Evolutionary conservation across 2,113 vertebrate species (phyloP), one percentile per base, ranked within the genome.

Genomic region (Nannospalax galili): DNA sequence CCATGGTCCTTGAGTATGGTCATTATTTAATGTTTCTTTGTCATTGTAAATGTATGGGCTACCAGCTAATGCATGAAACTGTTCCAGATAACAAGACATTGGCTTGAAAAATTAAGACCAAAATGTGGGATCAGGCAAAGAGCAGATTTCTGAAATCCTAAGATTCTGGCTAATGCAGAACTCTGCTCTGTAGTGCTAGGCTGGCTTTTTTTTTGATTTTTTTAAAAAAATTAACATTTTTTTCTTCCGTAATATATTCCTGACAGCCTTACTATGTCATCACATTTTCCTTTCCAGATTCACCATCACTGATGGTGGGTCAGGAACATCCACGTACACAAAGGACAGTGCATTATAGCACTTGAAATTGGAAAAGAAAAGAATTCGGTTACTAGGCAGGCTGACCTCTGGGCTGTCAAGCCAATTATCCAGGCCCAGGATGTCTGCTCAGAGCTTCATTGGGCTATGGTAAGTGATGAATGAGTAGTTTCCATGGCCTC

Each of bases 391-490:
- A 58, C 86, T 77, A 94, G 72, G 89, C 84, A 95, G 89, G 72
- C 72, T 94, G 94, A 92, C 93, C 88, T 92, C 72, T 14, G 58
- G 62, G 72, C 93, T 95, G 79, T 87, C 82, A 96, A 94, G 77
- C 75, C 90, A 89, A 96, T 96, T 86, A 80, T 45, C 75, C 74
- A 37, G 80, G 84, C 52, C 45, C 67, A 84, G 91, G 62, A 42
- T 40, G 56, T 77, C 88, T 93, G 72, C 79, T 94, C 74, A 73
- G 78, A 93, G 52, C 75, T 64, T 89, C 92, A 17, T 52, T 89
- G 65, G 70, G 60, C 58, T 73, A 15, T 91, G 93, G 87, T 84
- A 84, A 42, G n/a, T 94, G 91, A 94, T 88, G 75, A 95, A 56
- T 92, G 91, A 89, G 74, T 84, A 67, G 24, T 92, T 90, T 94